A percentile compares a stretch with the other conserved stretches of the same genome.
phyloP scores from a whole-genome alignment of 2,113 vertebrate genomes.

The Megaceryle maxima region DNA sequence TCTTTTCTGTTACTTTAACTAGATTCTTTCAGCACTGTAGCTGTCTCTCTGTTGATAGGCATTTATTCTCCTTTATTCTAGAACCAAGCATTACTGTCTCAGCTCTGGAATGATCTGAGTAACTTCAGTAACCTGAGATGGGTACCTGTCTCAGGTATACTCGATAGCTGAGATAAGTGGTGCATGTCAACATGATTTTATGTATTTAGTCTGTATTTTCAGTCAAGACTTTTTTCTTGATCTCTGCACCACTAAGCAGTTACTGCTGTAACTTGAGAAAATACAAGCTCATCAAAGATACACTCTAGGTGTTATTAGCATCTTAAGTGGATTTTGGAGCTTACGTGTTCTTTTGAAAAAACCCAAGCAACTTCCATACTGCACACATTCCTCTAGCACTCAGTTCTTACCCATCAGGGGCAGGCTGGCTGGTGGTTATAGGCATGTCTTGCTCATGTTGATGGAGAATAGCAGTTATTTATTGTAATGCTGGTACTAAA shows the following conservation, averaged over 20 bases:
- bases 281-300: neutral
- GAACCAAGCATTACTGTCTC: neutral
- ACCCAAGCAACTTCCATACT: neutral
- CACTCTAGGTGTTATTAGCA: fast-evolving
- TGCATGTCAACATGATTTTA: neutral
- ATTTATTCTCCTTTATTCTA: neutral
- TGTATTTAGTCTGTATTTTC: neutral
- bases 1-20: neutral
- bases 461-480: neutral
- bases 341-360: neutral
- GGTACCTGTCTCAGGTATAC: neutral
- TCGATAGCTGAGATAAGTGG: neutral
- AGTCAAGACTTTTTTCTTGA: neutral
- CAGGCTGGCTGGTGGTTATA: neutral
- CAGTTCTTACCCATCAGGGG: neutral
- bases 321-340: neutral
- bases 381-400: neutral
- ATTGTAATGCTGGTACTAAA: neutral
- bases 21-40: neutral
- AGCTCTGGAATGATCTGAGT: neutral
- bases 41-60: neutral
- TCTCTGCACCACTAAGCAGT: neutral
- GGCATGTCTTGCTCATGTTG: neutral
- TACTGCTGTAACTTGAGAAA: neutral
- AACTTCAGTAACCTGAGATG: neutral